These are phyloP conservation scores for Dusona sp. DNA, from an alignment of 2,888 invertebrate species.

Conservation along the genomic window DNA sequence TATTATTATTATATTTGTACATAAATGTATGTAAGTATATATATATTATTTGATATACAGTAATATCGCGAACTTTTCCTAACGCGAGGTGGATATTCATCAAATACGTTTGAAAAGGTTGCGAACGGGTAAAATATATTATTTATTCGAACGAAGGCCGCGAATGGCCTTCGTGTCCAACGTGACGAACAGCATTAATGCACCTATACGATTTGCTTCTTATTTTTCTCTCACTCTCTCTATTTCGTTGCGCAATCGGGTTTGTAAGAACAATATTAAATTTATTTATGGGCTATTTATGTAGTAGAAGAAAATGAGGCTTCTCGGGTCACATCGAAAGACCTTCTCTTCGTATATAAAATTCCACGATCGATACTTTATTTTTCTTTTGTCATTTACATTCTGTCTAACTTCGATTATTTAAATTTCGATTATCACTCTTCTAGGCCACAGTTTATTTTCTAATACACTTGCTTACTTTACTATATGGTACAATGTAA, in stretches of 20 bases:
- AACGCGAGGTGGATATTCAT: slow-evolving; percentile 59
- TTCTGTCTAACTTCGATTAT: background rate
- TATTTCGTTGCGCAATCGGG: slow-evolving; percentile 75
- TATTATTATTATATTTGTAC: background rate
- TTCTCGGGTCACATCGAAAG: slow-evolving; percentile 52
- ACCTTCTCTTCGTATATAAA: background rate
- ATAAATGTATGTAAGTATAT: background rate
- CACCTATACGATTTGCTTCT: slow-evolving; percentile 60
- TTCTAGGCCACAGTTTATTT: background rate
- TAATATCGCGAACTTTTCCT: slow-evolving; percentile 34
- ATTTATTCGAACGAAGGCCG: slow-evolving; percentile 63
- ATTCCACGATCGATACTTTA: slow-evolving; percentile 12
- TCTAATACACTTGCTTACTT: background rate
- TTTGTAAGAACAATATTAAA: slow-evolving; percentile 79
- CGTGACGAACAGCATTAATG: slow-evolving; percentile 64
- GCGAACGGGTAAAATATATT: slow-evolving; percentile 59
- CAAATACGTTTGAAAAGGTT: slow-evolving; percentile 62
- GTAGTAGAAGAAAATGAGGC: slow-evolving; percentile 64
- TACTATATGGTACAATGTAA: background rate
- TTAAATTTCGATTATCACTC: slow-evolving; percentile 3
- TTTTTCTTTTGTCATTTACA: slow-evolving; percentile 3
- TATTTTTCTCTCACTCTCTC: slow-evolving; percentile 24
- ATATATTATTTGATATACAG: slow-evolving; percentile 3
- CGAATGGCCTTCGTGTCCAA: slow-evolving; percentile 68
- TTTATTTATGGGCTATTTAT: slow-evolving; percentile 75